Evolutionary conservation across 53 echinoderm and acorn worm species (phyloP).

Genomic region (Temnopleurus reevesii): DNA sequence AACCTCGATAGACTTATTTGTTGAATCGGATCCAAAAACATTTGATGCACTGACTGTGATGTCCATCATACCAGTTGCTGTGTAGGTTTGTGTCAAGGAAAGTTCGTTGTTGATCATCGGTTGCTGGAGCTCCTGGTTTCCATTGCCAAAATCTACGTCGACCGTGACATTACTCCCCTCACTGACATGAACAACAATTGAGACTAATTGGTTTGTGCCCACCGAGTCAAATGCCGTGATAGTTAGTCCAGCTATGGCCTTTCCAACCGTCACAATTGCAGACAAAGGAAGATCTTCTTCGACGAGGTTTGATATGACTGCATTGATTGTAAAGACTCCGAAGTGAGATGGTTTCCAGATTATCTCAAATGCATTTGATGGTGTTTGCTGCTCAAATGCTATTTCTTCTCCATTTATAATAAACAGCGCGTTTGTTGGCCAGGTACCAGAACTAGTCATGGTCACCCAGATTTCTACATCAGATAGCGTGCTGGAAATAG

Average conservation of each 20-base stretch:
- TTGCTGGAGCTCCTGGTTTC: not conserved
- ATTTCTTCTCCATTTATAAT: not conserved
- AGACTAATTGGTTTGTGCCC: not conserved
- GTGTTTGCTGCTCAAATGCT: not conserved
- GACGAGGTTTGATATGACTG: not conserved
- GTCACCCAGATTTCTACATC: not conserved
- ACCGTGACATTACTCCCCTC: constrained; percentile 21
- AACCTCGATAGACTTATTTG: not conserved
- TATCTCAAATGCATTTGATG: not conserved
- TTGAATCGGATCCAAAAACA: not conserved
- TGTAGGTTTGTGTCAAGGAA: not conserved
- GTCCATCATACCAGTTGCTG: not conserved
- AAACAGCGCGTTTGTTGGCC: not conserved
- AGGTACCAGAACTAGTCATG: not conserved
- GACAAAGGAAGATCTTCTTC: not conserved
- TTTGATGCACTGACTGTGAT: constrained; percentile 29
- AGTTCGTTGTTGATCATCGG: not conserved
- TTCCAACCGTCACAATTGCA: not conserved
- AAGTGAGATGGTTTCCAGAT: not conserved
- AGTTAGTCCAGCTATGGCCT: not conserved
- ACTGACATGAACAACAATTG: not conserved
- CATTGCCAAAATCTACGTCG: not conserved
- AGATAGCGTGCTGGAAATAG: not conserved
- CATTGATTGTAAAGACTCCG: not conserved
- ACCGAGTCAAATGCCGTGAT: not conserved